Evolutionary conservation across 1,140 invertebrate genomes (phyloP).

Genomic region (Dendrolimus punctatus): DNA sequence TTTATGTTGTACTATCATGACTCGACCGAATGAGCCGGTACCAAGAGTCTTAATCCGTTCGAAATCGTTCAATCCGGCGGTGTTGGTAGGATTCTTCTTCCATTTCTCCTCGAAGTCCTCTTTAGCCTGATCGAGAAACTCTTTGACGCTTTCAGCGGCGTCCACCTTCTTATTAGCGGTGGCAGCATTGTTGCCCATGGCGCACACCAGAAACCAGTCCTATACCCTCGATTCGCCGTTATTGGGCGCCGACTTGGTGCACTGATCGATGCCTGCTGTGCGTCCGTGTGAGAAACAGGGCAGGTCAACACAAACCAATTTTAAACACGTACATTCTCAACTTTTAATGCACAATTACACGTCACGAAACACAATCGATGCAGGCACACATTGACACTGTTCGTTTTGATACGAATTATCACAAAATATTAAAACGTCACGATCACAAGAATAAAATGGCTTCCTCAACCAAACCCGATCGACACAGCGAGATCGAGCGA

Average conservation of each 20-base stretch:
- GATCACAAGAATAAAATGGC: slow-evolving; percentile 69
- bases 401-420: slow-evolving; percentile 35
- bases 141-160: slow-evolving; percentile 98
- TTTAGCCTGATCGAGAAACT: slow-evolving; percentile 98
- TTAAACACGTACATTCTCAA: slow-evolving; percentile 57
- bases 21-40: slow-evolving; percentile 99
- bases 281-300: slow-evolving; percentile 56
- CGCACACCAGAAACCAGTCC: slow-evolving; percentile 67
- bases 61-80: slow-evolving; percentile 96
- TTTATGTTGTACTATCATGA: slow-evolving; percentile 99
- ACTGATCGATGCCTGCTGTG: slow-evolving; percentile 66
- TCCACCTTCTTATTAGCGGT: slow-evolving; percentile 97
- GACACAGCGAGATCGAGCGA: slow-evolving; percentile 66
- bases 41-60: slow-evolving; percentile 99
- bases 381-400: slow-evolving; percentile 60
- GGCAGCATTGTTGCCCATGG: slow-evolving; percentile 98
- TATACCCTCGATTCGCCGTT: slow-evolving; percentile 51
- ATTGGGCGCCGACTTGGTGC: slow-evolving; percentile 53
- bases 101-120: slow-evolving; percentile 99
- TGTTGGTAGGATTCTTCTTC: slow-evolving; percentile 95
- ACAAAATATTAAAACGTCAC: slow-evolving; percentile 54
- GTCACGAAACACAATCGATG: slow-evolving; percentile 56
- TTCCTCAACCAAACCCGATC: slow-evolving; percentile 62
- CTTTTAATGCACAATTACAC: slow-evolving; percentile 47
- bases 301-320: slow-evolving; percentile 65